Evolutionary conservation across 2,888 invertebrate species (phyloP).

Genomic region (Dasysyrphus tricinctus): DNA sequence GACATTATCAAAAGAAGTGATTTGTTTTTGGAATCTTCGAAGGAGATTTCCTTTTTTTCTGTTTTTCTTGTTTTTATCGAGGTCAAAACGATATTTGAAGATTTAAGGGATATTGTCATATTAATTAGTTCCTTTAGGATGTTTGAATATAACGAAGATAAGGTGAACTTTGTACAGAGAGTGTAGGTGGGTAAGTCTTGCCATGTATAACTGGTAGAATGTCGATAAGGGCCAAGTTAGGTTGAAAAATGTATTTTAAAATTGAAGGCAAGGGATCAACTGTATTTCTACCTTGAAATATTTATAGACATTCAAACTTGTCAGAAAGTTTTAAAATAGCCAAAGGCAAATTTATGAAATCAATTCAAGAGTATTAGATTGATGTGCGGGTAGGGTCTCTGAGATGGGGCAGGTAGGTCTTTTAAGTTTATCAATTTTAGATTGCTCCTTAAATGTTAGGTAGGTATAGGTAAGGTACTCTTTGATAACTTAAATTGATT

Average conservation of each 20-base stretch:
- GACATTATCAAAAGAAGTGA: background rate
- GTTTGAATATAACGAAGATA: conserved; percentile 15
- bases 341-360: background rate
- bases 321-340: conserved; percentile 13
- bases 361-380: background rate
- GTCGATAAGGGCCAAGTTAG: conserved; percentile 3
- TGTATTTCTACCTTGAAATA: background rate
- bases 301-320: conserved; percentile 1
- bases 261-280: background rate
- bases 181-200: background rate
- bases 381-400: background rate
- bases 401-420: background rate
- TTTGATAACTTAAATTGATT: conserved; percentile 7
- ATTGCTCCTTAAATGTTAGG: background rate
- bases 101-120: conserved; percentile 21
- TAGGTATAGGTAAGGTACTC: background rate
- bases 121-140: conserved; percentile 40
- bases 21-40: background rate
- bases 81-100: conserved; percentile 13
- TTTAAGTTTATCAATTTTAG: conserved; percentile 9
- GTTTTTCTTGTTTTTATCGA: background rate
- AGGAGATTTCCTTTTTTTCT: background rate
- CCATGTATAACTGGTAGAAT: background rate
- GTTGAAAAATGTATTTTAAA: background rate
- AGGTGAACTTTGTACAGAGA: background rate